Conservation (phyloP, 2,888 invertebrate species). For the Coremacera marginata region DNA sequence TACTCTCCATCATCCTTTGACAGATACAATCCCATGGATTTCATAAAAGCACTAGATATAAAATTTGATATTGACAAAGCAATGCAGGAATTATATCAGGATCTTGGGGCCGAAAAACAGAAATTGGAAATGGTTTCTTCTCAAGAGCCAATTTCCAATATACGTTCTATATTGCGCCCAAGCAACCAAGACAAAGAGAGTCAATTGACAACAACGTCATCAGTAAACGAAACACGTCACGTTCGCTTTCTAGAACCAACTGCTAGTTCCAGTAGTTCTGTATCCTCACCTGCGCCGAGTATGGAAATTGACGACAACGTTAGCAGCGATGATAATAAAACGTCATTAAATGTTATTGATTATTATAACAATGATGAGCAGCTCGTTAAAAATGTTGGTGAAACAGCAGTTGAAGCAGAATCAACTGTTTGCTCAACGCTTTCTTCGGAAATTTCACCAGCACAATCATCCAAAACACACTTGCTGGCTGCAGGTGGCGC, state of each 20-base stretch:
- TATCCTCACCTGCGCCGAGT: not conserved
- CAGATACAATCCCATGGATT: slow-evolving; percentile 18
- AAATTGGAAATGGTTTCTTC: too few species aligned
- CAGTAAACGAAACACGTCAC: not conserved
- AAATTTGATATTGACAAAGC: not conserved
- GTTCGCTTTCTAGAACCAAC: slow-evolving; percentile 16
- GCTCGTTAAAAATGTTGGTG: too few species aligned
- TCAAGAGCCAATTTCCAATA: not conserved
- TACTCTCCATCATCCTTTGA: not conserved
- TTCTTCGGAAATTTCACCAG: not conserved
- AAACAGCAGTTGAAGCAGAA: not conserved
- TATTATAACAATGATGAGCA: too few species aligned
- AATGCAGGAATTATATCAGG: not conserved
- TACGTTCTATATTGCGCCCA: slow-evolving; percentile 10
- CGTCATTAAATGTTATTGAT: not conserved
- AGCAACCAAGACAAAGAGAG: not conserved
- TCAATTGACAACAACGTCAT: not conserved
- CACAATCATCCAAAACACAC: not conserved
- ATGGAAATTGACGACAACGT: not conserved
- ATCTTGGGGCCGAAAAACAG: not conserved
- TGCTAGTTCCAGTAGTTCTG: not conserved
- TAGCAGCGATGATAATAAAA: not conserved
- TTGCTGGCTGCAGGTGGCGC: not conserved
- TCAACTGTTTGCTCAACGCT: not conserved
- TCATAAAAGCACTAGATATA: slow-evolving; percentile 3